Evolutionary conservation across 2,797 vertebrate genomes (phyloP), one percentile per base, ranked within the genome.

Genomic region (Peromyscus melanophrys): DNA sequence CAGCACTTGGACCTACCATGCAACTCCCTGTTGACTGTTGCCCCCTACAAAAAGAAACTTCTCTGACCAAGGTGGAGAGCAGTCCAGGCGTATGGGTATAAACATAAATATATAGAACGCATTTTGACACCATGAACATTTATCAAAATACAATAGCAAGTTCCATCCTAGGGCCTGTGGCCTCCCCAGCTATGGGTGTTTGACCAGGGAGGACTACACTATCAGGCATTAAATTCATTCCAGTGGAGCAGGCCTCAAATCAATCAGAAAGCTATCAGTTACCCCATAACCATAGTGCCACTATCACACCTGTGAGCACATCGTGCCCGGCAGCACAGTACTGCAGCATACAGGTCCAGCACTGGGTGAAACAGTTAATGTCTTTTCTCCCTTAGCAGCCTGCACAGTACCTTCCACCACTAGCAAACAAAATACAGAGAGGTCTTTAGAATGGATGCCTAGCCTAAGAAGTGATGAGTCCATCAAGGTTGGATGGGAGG

Each of bases 361-460:
- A 12, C 21, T 6, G 21, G 4, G 34, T 87, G 17, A 17, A 14
- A 55, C 34, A 23, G 12, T 37, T 71, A 3, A 37, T 55, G 34
- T 19, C 25, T 21, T 73, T 71, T 57, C 49, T 73, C 23, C 49
- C n/a, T 73, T 73, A 57, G 49, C 49, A 55, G 31, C 77, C 49
- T 80, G 17, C 31, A 55, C 4, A 21, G 49, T 29, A 55, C 77
- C 4, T 55, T n/a, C 77, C 0, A 11, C 29, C 31, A n/a, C 73
- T 14, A 76, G 78, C 75, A 93, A 84, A 89, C 52, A 69, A 63
- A 91, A 93, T 61, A n/a, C 23, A n/a, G 40, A 75, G 16, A 27
- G 12, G 3, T 29, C 13, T 85, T 91, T 63, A 59, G 37, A 89
- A 82, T 89, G 43, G 43, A 76, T 87, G 21, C 4, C 6, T 63